These are phyloP conservation scores for Gymnoscelis rufifasciata DNA, from an alignment of 2,888 invertebrate genomes.

Conservation along the genomic window DNA sequence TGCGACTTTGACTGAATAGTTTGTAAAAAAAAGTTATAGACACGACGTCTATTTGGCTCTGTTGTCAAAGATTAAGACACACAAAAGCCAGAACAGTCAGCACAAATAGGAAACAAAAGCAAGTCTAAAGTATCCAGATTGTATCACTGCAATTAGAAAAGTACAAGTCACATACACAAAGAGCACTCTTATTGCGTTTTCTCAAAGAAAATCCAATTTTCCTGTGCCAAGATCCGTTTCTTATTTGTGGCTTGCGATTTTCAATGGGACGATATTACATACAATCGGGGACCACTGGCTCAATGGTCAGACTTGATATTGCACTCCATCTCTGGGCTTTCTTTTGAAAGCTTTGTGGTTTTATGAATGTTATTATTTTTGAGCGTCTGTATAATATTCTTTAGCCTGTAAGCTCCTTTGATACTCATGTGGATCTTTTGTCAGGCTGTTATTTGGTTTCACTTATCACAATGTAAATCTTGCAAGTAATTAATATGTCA, in stretches of 20 bases:
- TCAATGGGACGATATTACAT: constrained; percentile 52
- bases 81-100: too few relatives aligned
- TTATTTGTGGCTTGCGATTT: constrained; percentile 49
- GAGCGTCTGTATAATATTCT: too few relatives aligned
- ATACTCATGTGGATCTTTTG: too few relatives aligned
- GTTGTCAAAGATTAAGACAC: too few relatives aligned
- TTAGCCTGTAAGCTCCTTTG: too few relatives aligned
- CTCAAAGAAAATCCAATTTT: constrained; percentile 56
- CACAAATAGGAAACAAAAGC: too few relatives aligned
- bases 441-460: too few relatives aligned
- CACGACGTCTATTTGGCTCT: too few relatives aligned
- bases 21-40: too few relatives aligned
- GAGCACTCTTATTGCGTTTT: constrained; percentile 35
- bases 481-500: too few relatives aligned
- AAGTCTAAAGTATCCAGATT: background rate
- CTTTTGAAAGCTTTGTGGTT: constrained; percentile 2
- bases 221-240: constrained; percentile 37
- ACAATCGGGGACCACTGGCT: constrained; percentile 36
- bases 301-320: constrained; percentile 31
- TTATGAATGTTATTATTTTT: background rate
- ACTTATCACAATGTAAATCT: too few relatives aligned
- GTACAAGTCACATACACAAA: constrained; percentile 1
- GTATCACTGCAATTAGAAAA: constrained; percentile 9
- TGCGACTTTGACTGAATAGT: too few relatives aligned
- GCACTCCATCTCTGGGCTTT: constrained; percentile 12